Percentiles rank a stretch among this genome's conserved stretches.
phyloP scores from a whole-genome alignment of 2,113 vertebrate genomes.

The Climacteris rufus region DNA sequence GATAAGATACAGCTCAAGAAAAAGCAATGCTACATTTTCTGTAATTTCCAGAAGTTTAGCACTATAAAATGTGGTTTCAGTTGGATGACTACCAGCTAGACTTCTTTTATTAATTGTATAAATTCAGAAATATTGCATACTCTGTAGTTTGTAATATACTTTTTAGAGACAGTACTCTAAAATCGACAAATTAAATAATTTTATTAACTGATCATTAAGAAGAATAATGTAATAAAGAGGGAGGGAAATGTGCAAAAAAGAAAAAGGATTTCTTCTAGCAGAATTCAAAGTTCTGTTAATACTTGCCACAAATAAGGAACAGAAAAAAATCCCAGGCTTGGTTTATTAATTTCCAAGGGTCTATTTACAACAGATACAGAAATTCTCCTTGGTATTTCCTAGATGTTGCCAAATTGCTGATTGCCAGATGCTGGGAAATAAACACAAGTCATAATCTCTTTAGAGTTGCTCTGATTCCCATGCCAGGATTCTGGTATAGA shows the following conservation, averaged over 20 bases:
- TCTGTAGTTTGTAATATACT: neutral
- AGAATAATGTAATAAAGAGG: neutral
- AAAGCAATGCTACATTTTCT: neutral
- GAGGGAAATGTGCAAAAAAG: neutral
- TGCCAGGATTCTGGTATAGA: neutral
- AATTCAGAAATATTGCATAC: neutral
- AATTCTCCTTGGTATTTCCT: neutral
- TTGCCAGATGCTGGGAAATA: neutral
- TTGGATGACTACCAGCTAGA: neutral
- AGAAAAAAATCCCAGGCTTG: neutral
- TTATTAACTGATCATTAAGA: neutral
- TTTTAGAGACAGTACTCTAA: neutral
- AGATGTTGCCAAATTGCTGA: neutral
- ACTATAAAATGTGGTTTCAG: neutral
- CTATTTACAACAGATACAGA: neutral
- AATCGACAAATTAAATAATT: neutral
- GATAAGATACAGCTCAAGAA: neutral
- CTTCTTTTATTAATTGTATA: neutral
- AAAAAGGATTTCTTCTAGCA: neutral
- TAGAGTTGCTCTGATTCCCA: neutral
- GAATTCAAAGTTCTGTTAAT: neutral
- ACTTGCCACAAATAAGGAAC: neutral
- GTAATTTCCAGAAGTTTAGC: neutral
- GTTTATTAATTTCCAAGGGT: neutral
- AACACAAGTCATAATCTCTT: neutral